These are phyloP conservation scores for Drosophila kambysellisi DNA, from an alignment of 2,888 invertebrate genomes.

Conservation along the genomic window DNA sequence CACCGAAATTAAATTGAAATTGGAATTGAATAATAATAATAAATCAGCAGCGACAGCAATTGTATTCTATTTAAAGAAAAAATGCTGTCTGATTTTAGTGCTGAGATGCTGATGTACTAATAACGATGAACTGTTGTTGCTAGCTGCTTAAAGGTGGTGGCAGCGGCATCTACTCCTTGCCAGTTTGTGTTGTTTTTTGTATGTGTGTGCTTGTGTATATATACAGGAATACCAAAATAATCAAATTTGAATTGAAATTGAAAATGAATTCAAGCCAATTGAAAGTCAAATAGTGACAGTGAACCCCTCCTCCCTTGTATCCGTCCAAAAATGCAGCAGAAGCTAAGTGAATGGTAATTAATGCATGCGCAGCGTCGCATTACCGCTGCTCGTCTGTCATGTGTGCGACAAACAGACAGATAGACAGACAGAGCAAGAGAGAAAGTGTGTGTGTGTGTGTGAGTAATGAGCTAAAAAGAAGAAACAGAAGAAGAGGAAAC, in stretches of 20 bases:
- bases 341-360: constrained; percentile 53
- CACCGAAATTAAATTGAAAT: constrained; percentile 12
- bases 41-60: constrained; percentile 11
- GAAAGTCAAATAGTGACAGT: constrained; percentile 33
- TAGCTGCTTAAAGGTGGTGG: constrained; percentile 28
- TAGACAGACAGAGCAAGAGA: constrained; percentile 19
- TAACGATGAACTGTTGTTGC: constrained; percentile 37
- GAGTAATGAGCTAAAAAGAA: constrained; percentile 9
- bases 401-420: constrained; percentile 2
- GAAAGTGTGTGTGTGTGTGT: constrained; percentile 19
- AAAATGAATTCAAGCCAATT: constrained; percentile 33
- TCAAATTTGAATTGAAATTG: constrained; percentile 41
- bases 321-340: constrained; percentile 33
- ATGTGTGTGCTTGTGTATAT: not conserved
- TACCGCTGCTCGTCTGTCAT: constrained; percentile 19
- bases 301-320: not conserved
- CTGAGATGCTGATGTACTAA: constrained; percentile 40
- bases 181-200: constrained; percentile 5
- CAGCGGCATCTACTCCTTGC: constrained; percentile 22
- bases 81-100: constrained; percentile 29
- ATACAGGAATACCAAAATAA: constrained; percentile 41
- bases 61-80: constrained; percentile 26
- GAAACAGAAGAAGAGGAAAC: constrained; percentile 22
- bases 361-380: constrained; percentile 25
- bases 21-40: constrained; percentile 1